These are phyloP conservation scores for Momotus momota DNA, from an alignment of 2,797 vertebrate species.

Conservation along the genomic window DNA sequence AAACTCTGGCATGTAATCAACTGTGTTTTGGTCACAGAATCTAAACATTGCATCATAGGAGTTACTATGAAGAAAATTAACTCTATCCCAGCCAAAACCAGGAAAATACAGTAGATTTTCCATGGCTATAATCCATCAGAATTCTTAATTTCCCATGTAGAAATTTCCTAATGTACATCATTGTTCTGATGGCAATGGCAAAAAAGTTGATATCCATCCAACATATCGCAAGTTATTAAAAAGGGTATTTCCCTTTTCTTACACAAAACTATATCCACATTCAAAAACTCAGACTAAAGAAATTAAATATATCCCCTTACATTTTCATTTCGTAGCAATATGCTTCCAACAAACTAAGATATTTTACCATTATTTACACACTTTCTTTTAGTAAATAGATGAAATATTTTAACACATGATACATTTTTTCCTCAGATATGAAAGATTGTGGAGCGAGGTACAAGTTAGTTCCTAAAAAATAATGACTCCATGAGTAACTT, in stretches of 20 bases:
- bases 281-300: neutral
- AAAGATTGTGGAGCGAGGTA: neutral
- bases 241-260: neutral
- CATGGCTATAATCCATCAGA: neutral
- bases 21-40: neutral
- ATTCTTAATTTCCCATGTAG: neutral
- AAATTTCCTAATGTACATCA: neutral
- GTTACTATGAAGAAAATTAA: neutral
- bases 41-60: neutral
- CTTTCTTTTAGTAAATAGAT: neutral
- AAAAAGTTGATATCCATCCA: neutral
- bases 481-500: neutral
- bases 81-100: neutral
- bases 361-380: neutral
- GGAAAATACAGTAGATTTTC: neutral
- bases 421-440: neutral
- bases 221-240: neutral
- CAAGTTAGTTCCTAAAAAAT: neutral
- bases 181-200: neutral
- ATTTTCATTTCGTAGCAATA: neutral
- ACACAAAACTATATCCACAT: neutral
- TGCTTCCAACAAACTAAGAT: neutral
- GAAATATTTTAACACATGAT: neutral
- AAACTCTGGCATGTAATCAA: fast-evolving
- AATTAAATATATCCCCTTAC: neutral